Percentiles rank a stretch among this genome's conserved stretches.
These are phyloP conservation scores for Phrynocephalus forsythii DNA, from an alignment of 2,797 vertebrate genomes.

Conservation along the genomic window DNA sequence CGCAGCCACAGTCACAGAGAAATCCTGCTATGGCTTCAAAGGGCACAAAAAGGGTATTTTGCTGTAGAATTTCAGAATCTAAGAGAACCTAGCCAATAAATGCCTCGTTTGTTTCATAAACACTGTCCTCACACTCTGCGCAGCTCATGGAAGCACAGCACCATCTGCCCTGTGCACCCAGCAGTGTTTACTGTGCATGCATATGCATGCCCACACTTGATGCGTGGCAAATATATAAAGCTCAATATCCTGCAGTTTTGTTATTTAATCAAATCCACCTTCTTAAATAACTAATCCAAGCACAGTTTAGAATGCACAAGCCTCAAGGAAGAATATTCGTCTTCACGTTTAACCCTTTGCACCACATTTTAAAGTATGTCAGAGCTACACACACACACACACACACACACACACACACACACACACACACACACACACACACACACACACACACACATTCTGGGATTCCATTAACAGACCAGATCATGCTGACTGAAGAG, in stretches of 20 bases:
- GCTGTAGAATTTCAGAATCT: too few species aligned
- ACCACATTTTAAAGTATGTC: not conserved
- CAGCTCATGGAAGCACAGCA: conserved; percentile 16
- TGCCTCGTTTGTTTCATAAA: not conserved
- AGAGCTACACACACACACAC: not conserved
- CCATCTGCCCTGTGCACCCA: conserved; percentile 9
- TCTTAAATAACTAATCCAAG: conserved; percentile 32
- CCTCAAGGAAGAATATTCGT: conserved; percentile 9
- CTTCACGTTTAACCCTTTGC: conserved; percentile 16
- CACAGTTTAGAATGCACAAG: conserved; percentile 27
- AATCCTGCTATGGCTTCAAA: not conserved
- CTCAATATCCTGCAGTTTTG: conserved; percentile 28
- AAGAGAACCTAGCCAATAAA: not conserved
- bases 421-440: not conserved
- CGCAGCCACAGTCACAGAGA: not conserved
- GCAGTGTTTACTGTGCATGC: not conserved
- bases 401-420: too few species aligned
- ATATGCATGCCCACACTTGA: conserved; percentile 27
- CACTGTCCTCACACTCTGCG: conserved; percentile 2
- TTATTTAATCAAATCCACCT: conserved; percentile 16
- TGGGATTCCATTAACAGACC: not conserved
- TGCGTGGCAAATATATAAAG: conserved; percentile 15
- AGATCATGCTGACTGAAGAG: not conserved
- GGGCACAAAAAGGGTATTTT: too few species aligned
- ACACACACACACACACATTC: too few species aligned